These are phyloP conservation scores for Fragum whitleyi DNA, from an alignment of 2,888 invertebrate species.

Conservation along the genomic window DNA sequence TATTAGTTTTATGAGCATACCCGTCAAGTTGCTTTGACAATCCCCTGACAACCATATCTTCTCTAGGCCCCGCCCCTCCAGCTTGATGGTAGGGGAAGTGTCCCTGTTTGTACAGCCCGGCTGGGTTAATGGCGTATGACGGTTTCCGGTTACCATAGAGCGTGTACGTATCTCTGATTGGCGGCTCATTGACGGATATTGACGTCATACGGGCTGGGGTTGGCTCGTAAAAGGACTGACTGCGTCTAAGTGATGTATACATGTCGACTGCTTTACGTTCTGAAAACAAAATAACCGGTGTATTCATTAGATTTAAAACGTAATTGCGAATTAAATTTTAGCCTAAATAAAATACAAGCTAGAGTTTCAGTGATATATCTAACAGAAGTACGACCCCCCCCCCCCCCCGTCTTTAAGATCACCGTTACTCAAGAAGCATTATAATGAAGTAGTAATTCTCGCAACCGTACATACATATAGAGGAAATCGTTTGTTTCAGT, in stretches of 20 bases:
- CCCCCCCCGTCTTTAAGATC: too few species aligned
- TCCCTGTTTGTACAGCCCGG: constrained; percentile 48
- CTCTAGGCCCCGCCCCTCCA: constrained; percentile 50
- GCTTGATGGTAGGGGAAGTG: constrained; percentile 55
- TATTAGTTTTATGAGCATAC: too few species aligned
- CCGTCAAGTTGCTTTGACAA: constrained; percentile 46
- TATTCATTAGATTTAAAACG: too few species aligned
- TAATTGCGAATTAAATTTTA: too few species aligned
- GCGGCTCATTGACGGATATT: constrained; percentile 59
- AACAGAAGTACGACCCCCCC: too few species aligned
- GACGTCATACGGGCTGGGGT: constrained; percentile 52
- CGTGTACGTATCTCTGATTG: constrained; percentile 52
- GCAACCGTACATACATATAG: too few species aligned
- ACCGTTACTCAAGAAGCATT: too few species aligned
- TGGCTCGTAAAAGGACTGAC: constrained; percentile 59
- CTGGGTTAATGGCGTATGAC: constrained; percentile 37
- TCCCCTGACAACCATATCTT: constrained; percentile 37
- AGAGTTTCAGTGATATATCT: too few species aligned
- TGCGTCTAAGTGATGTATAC: constrained; percentile 32
- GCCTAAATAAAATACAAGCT: too few species aligned
- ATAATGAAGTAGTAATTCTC: too few species aligned
- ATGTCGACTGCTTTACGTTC: constrained; percentile 24
- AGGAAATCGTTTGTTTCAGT: too few species aligned
- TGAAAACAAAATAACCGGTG: neutral
- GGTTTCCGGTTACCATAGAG: constrained; percentile 41